A percentile compares a stretch with the other conserved stretches of the same genome.
These are phyloP conservation scores for Polymixis flavicincta DNA, from an alignment of 2,888 invertebrate species.

Conservation along the genomic window DNA sequence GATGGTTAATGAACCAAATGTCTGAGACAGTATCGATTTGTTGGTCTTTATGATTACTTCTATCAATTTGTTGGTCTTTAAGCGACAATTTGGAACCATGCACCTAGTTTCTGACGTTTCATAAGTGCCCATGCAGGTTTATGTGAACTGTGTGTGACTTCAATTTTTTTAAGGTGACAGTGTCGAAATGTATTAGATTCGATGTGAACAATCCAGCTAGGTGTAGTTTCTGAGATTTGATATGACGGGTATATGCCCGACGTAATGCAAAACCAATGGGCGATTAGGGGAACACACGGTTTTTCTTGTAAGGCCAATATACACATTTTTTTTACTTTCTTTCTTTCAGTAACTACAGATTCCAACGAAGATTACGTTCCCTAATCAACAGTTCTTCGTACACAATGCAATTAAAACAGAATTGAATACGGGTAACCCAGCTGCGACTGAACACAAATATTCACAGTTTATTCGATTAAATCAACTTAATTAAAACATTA, in stretches of 20 bases:
- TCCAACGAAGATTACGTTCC: neutral
- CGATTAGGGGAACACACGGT: neutral
- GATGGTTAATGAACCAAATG: too few species aligned
- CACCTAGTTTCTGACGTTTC: too few species aligned
- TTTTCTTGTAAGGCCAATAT: neutral
- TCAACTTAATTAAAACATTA: slow-evolving; percentile 35
- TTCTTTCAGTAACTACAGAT: neutral
- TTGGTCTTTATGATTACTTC: neutral
- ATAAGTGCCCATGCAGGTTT: too few species aligned
- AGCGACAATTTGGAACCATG: too few species aligned
- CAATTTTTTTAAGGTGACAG: too few species aligned
- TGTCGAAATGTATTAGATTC: neutral
- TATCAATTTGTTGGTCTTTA: too few species aligned
- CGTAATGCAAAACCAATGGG: neutral
- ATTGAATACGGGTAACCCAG: slow-evolving; percentile 20
- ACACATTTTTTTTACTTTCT: neutral
- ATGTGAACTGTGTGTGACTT: too few species aligned
- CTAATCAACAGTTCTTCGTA: neutral
- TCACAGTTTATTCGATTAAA: slow-evolving; percentile 36
- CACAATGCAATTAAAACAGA: slow-evolving; percentile 23
- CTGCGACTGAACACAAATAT: slow-evolving; percentile 27
- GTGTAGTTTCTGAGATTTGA: neutral
- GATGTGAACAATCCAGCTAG: neutral
- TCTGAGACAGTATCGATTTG: neutral
- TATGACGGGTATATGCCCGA: neutral